Percentiles rank a stretch among this genome's conserved stretches.
phyloP scores from a whole-genome alignment of 2,797 vertebrate genomes.

The Sternotherus odoratus region DNA sequence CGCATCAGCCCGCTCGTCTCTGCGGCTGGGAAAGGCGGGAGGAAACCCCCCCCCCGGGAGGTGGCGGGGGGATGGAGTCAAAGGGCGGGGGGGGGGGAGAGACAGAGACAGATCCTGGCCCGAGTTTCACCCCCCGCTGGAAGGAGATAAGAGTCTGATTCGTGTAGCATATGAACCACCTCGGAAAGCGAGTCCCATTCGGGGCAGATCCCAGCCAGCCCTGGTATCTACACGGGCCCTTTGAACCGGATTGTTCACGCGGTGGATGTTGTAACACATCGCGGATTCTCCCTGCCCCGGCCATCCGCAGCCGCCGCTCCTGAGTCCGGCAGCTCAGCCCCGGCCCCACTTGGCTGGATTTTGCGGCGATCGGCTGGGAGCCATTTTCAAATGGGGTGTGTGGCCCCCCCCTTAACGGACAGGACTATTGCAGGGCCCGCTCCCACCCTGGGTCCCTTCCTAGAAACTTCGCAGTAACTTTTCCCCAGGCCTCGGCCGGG shows the following conservation, averaged over 20 bases:
- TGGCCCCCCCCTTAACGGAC: background rate
- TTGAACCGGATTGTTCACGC: conserved; percentile 27
- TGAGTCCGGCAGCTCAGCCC: no score
- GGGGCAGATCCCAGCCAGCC: background rate
- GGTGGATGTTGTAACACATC: conserved; percentile 3
- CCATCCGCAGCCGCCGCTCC: background rate
- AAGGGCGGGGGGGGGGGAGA: background rate
- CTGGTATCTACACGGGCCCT: background rate
- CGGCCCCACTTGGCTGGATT: background rate
- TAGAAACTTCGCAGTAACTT: conserved; percentile 53
- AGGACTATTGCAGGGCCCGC: background rate
- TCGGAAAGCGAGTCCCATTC: background rate
- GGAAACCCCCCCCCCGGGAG: background rate
- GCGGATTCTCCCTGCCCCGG: background rate
- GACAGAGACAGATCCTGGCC: background rate
- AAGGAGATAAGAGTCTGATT: conserved; percentile 19
- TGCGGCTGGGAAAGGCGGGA: background rate
- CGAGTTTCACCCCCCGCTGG: background rate
- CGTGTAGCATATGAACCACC: conserved; percentile 1
- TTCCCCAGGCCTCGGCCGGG: background rate
- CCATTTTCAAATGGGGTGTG: background rate
- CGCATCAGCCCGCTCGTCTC: no score
- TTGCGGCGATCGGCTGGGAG: background rate
- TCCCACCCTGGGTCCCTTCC: background rate
- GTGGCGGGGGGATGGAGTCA: background rate